Evolutionary conservation across 2,113 vertebrate genomes (phyloP), one percentile per base, ranked within the genome.

Genomic region (Thamnophis sirtalis): DNA sequence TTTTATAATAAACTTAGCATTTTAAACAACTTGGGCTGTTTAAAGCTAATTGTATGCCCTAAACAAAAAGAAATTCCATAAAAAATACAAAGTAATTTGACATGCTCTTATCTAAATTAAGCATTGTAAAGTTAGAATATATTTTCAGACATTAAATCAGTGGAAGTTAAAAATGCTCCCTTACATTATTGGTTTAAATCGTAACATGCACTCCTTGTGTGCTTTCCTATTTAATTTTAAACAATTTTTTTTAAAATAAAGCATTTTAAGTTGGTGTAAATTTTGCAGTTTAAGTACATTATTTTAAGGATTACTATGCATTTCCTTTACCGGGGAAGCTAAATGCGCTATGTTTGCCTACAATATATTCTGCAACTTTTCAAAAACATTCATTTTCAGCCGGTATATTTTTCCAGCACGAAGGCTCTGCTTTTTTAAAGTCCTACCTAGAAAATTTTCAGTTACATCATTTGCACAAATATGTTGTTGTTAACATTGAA

Each of bases 381-480:
- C 21, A 15, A 0, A 21, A 80, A 80, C 89, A 94, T 96, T 97
- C 95, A 96, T 96, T 96, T 90, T 73, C 26, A 91, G 55, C 56
- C 50, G 3, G 87, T 92, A 93, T 97, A 96, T 97, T 98, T 98
- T 97, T 97, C 97, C 97, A 97, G 95, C 24, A 89, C 91, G 94
- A 96, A 96, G 96, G 84, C 88, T 95, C 84, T 92, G 91, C 94
- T 96, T 97, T 97, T 95, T 94, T 85, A 95, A 93, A 97, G 95
- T 93, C 96, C 96, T 96, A 96, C 97, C 96, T 96, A 96, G 95
- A 98, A 98, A 97, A 95, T 97, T 96, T 93, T 94, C 87, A 88
- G 97, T 99, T 98, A 98, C 98, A 98, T 99, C 98, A 99, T 98
- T 98, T 98, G 98, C 98, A 98, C 97, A 97, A 98, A 98, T 97